A percentile compares a stretch with the other conserved stretches of the same genome.
Evolutionary conservation across 2,113 vertebrate species (phyloP).

Genomic region (Electrona antarctica): DNA sequence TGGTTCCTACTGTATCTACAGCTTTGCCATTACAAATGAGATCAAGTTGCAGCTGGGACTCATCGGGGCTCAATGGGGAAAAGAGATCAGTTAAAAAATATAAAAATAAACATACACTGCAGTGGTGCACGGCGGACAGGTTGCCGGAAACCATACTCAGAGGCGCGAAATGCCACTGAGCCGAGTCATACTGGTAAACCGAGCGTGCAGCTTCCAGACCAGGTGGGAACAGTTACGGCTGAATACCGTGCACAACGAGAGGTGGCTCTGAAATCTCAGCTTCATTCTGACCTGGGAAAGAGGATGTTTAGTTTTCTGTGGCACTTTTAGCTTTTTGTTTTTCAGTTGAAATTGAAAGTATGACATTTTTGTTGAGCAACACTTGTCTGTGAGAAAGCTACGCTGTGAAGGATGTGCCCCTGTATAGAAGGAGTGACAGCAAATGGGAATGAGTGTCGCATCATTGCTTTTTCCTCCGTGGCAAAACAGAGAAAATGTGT

Average conservation of each 20-base stretch:
- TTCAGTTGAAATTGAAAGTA: too few relatives aligned
- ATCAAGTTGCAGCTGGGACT: conserved; percentile 68
- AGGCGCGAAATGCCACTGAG: conserved; percentile 42
- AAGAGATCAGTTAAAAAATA: conserved; percentile 53
- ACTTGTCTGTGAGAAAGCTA: too few relatives aligned
- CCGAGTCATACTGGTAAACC: conserved; percentile 26
- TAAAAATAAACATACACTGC: conserved; percentile 1
- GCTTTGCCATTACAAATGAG: conserved; percentile 69
- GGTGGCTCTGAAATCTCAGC: background rate
- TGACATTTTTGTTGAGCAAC: too few relatives aligned
- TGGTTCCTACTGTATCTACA: conserved; percentile 52
- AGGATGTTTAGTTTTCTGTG: background rate
- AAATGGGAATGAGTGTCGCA: too few relatives aligned
- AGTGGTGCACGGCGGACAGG: conserved; percentile 39
- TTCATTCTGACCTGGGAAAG: background rate
- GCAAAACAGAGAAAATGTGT: too few relatives aligned
- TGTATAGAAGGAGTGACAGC: too few relatives aligned
- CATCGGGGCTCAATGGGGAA: conserved; percentile 63
- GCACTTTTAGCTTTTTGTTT: background rate
- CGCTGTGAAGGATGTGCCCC: too few relatives aligned
- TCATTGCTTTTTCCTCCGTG: too few relatives aligned
- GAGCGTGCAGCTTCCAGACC: conserved; percentile 27
- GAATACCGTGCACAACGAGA: conserved; percentile 19
- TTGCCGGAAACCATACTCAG: conserved; percentile 53
- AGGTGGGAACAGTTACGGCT: conserved; percentile 35